These are phyloP conservation scores for Eurosta solidaginis DNA, from an alignment of 1,140 invertebrate genomes.

Conservation along the genomic window DNA sequence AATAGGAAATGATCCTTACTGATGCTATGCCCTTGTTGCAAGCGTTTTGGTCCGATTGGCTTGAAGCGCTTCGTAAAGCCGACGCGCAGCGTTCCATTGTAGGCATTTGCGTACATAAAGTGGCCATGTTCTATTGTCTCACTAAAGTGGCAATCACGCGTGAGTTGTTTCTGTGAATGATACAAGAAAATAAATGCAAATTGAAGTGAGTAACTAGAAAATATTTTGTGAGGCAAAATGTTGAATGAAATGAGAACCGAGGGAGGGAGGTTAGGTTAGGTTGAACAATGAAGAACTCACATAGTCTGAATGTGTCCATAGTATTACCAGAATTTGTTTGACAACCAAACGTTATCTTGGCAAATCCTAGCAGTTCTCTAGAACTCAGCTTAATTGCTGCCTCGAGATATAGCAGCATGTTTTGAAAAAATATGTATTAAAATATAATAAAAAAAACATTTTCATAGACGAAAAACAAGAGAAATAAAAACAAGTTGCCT, in stretches of 20 bases:
- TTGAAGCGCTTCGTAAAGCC: slow-evolving; percentile 48
- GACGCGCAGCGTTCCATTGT: slow-evolving; percentile 44
- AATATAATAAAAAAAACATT: no score
- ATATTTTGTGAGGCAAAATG: no score
- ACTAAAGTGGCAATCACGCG: slow-evolving; percentile 52
- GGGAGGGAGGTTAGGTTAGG: no score
- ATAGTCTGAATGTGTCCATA: no score
- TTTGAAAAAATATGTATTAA: no score
- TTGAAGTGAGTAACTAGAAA: background rate
- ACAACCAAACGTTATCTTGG: no score
- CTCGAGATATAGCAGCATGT: no score
- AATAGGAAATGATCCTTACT: slow-evolving; percentile 44
- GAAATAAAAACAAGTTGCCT: slow-evolving; percentile 13
- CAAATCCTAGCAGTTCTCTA: no score
- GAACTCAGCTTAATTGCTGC: no score
- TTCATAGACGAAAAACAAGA: slow-evolving; percentile 14
- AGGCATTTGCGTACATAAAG: slow-evolving; percentile 43
- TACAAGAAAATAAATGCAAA: background rate
- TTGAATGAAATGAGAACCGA: no score
- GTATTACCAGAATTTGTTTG: no score
- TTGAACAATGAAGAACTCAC: no score
- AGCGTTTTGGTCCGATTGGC: slow-evolving; percentile 46
- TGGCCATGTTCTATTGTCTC: slow-evolving; percentile 48
- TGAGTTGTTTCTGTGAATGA: slow-evolving; percentile 49
- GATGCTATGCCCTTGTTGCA: slow-evolving; percentile 36